Base-by-base conservation (phyloP, 2,797 vertebrate species). In the Thaleichthys pacificus region DNA sequence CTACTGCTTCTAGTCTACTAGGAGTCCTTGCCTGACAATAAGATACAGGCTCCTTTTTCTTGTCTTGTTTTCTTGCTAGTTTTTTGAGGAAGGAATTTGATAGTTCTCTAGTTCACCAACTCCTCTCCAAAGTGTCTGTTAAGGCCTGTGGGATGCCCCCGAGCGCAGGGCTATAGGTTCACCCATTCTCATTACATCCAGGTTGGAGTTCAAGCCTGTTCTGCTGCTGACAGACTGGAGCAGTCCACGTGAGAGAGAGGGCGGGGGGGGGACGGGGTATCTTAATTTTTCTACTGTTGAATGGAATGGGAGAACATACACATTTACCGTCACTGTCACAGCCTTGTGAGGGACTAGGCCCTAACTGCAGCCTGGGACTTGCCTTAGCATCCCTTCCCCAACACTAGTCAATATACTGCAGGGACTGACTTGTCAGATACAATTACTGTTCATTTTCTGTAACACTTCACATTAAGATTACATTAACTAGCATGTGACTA, bases 141-240 rank as follows among this genome's bases (percentile, higher is more conserved):
- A 11, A 9, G 24, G 56, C 54, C 38, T 17, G 5, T n/a, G 54
- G 32, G 54, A 66, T 42, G 54, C 49, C 64, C 65, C 61, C 35
- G 24, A 26, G 26, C 35, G 49, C 26, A 17, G 30, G 49, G 28
- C 56, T 24, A 57, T 14, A 15, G 15, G 57, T 26, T 51, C 38
- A 80, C 83, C 81, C 86, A 87, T 88, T 88, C 87, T 89, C 88
- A 89, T 89, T 91, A 91, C 87, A 87, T 88, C 87, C 90, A 83
- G 87, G 87, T 88, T 71, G 67, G 69, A 71, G 74, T 60, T 11
- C 56, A 49, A 62, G 42, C 69, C 30, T 67, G 28, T 15, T 14
- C n/a, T 9, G 32, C 63, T 67, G 56, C 35, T 22, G 61, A 71
- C 69, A 62, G 61, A 42, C 61, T 19, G 51, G 24, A 42, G 28